Evolutionary conservation across 2,797 vertebrate genomes (phyloP), one percentile per base, ranked within the genome.

Genomic region (Sparus aurata): DNA sequence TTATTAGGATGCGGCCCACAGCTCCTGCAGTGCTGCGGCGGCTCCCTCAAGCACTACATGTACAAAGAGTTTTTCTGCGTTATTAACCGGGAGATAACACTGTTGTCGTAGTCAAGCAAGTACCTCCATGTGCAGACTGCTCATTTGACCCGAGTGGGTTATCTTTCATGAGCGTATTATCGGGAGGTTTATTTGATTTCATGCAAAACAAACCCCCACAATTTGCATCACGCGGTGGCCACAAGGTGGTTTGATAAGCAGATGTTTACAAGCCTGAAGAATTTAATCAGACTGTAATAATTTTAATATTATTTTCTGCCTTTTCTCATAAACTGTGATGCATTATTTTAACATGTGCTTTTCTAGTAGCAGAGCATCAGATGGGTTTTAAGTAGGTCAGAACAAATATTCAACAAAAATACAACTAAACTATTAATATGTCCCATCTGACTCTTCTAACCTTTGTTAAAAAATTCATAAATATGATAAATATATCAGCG

Each of bases 1-100:
- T 80, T 81, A 92, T 86, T 91, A 85, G 82, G 85, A 93, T 90
- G 89, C 88, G 68, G 76, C 85, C 75, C 83, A 74, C 80, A 83
- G 82, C 80, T 90, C 79, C 91, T 86, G 84, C 87, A 85, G 80
- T 62, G 72, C 68, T 80, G 76, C 81, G 74, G 65, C 49, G 1
- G 69, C 66, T 79, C 69, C 79, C 59, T 74, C 46, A 23, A 73
- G 78, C 74, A 59, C 70, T 5, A 5, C 30, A 30, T 61, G 57
- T 30, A 64, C 50, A 22, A 30, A 60, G 45, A 73, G 10, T 47
- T 63, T 34, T 45, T 17, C 63, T 12, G 1, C 1, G 0, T 22
- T 34, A 45, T 46, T 58, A 30, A 59, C 27, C 73, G 67, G 75
- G 25, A 46, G 30, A 66, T 30, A 16, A 46, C 20, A 12, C 12